Evolutionary conservation across 2,113 vertebrate genomes (phyloP).

Genomic region (Alectura lathami): DNA sequence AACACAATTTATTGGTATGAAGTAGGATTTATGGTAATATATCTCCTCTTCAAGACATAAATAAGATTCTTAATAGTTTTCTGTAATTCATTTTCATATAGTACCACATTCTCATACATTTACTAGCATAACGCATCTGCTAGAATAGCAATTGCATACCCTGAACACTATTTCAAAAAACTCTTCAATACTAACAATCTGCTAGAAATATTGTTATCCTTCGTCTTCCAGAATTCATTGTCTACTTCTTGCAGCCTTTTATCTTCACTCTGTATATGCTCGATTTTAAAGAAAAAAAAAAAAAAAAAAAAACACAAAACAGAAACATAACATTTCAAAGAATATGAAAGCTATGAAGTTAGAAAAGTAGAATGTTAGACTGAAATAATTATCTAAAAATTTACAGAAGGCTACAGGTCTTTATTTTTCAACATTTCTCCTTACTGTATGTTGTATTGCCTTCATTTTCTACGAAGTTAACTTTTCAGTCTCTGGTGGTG

Average conservation of each 20-base stretch:
- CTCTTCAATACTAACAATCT: conserved; percentile 53
- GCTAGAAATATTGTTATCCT: conserved; percentile 45
- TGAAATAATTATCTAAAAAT: conserved; percentile 45
- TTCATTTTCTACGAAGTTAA: conserved; percentile 62
- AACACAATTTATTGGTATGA: conserved; percentile 62
- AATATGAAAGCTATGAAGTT: conserved; percentile 21
- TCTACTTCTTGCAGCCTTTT: conserved; percentile 35
- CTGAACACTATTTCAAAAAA: conserved; percentile 58
- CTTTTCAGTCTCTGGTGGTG: conserved; percentile 61
- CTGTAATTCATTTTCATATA: conserved; percentile 69
- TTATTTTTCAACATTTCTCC: conserved; percentile 36
- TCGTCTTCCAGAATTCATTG: conserved; percentile 46
- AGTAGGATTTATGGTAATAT: conserved; percentile 57
- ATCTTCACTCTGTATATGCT: not conserved
- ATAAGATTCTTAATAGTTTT: conserved; percentile 68
- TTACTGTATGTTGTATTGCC: not conserved
- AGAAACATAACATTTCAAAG: not conserved
- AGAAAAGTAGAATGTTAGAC: not conserved
- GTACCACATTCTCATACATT: conserved; percentile 56
- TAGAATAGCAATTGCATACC: conserved; percentile 46
- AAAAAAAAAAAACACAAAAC: not conserved
- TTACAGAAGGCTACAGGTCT: conserved; percentile 53
- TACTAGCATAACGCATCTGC: conserved; percentile 51
- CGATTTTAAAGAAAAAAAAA: conserved; percentile 11
- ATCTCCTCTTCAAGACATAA: conserved; percentile 68